phyloP scores from a whole-genome alignment of 2,113 vertebrate species.

The Microtus ochrogaster region DNA sequence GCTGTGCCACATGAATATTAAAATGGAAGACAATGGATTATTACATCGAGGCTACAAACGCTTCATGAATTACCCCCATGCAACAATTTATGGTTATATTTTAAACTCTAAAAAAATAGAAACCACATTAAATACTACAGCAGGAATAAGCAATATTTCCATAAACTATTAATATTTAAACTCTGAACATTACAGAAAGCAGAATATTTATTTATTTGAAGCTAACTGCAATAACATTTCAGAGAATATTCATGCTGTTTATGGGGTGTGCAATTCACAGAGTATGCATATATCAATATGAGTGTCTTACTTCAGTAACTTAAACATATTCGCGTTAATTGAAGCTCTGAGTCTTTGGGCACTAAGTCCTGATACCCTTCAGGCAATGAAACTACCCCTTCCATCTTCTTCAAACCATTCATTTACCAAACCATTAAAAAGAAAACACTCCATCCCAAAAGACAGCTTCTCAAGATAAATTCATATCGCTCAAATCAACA shows the following conservation, averaged over 20 bases:
- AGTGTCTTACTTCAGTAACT: neutral
- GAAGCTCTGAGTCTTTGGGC: neutral
- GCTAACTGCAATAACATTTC: neutral
- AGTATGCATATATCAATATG: neutral
- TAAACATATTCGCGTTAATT: neutral
- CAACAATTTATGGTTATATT: neutral
- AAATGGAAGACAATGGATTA: neutral
- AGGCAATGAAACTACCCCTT: neutral
- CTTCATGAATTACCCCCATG: neutral
- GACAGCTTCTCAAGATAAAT: neutral
- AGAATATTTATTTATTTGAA: neutral
- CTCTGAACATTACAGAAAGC: constrained; percentile 9
- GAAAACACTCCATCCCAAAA: neutral
- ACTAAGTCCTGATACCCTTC: neutral
- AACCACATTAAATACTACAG: neutral
- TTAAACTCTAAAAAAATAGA: neutral
- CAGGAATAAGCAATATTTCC: constrained; percentile 20
- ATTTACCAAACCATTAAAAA: neutral
- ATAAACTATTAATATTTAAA: constrained; percentile 61
- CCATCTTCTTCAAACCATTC: neutral
- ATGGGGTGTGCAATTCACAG: neutral
- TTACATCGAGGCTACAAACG: neutral
- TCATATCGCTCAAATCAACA: neutral
- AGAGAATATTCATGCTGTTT: neutral
- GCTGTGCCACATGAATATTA: neutral